Evolutionary conservation across 2,888 invertebrate genomes (phyloP).

Genomic region (Sarcophaga rosellei): DNA sequence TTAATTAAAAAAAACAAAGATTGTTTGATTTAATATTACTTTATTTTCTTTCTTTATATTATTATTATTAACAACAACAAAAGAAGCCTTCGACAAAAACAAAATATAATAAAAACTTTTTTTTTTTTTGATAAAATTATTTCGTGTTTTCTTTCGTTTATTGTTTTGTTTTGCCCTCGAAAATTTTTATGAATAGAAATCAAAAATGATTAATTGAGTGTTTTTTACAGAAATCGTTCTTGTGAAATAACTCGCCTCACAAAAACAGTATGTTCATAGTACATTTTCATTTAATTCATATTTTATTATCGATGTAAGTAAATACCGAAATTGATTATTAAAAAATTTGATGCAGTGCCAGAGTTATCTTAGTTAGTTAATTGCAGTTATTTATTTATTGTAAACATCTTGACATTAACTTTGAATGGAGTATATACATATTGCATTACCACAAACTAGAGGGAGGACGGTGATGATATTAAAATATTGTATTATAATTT

Average conservation of each 20-base stretch:
- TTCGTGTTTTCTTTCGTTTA: slow-evolving; percentile 29
- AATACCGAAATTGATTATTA: too few species aligned
- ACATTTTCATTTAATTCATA: background rate
- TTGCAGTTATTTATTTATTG: background rate
- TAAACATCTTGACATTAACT: slow-evolving; percentile 1
- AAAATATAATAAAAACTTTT: slow-evolving; percentile 45
- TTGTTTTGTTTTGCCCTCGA: background rate
- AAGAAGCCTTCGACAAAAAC: slow-evolving; percentile 62
- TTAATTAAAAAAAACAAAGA: slow-evolving; percentile 43
- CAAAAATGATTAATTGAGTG: too few species aligned
- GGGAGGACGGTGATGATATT: background rate
- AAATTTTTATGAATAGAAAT: too few species aligned
- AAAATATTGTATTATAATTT: slow-evolving; percentile 26
- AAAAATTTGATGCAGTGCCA: too few species aligned
- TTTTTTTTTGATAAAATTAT: slow-evolving; percentile 46
- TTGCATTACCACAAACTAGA: too few species aligned
- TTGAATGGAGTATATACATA: too few species aligned
- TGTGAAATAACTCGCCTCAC: too few species aligned
- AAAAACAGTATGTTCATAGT: too few species aligned
- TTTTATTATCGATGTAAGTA: background rate
- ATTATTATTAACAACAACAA: slow-evolving; percentile 58
- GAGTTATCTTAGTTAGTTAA: too few species aligned
- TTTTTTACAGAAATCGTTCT: too few species aligned
- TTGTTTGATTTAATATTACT: slow-evolving; percentile 56
- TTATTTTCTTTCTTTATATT: slow-evolving; percentile 50